Base-by-base conservation (phyloP, 2,113 vertebrate genomes). In the Anoura caudifer region DNA sequence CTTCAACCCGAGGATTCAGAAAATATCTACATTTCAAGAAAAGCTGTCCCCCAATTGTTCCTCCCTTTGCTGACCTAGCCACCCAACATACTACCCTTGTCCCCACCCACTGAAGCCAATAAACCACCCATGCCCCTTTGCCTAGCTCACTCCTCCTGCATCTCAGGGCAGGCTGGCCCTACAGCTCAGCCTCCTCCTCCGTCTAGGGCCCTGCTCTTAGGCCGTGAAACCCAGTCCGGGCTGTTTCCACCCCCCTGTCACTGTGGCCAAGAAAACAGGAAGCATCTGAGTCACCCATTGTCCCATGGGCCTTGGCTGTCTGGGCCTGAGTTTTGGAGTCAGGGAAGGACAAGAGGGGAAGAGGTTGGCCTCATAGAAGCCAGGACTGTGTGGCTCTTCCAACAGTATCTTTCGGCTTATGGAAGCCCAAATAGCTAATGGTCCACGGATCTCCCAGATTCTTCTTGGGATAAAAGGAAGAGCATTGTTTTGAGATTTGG, bases 241-340 rank as follows among this genome's bases (percentile, higher is more conserved):
- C 90, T 75, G 54, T 84, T 90, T 90, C 69, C 75, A 96, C 33
- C 36, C 31, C 90, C 4, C 41, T 69, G 50, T 75, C 91, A 54
- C 41, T 5, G 45, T 80, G 80, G 92, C 96, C 93, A 96, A 91
- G 96, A 96, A 96, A 97, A 97, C 96, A 97, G 97, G 96, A 97
- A 97, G 93, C n/a, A 24, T 92, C 84, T 97, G 91, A 97, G 77
- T 95, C 96, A 96, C 93, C 54, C 91, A 0, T 41, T 83, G 76
- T 92, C 91, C 93, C 93, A 72, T 87, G 95, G 95, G 95, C 69
- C 93, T 93, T 75, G 73, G 73, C 79, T 77, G 41, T 86, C 91
- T 96, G 94, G 59, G 54, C 87, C 82, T 0, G 1, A 80, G 56
- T 59, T 89, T 79, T 92, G 77, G 90, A 90, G 95, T 96, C 95